Conservation (phyloP, 37 sponge, comb jelly and placozoan genomes). For the Mnemiopsis leidyi region DNA sequence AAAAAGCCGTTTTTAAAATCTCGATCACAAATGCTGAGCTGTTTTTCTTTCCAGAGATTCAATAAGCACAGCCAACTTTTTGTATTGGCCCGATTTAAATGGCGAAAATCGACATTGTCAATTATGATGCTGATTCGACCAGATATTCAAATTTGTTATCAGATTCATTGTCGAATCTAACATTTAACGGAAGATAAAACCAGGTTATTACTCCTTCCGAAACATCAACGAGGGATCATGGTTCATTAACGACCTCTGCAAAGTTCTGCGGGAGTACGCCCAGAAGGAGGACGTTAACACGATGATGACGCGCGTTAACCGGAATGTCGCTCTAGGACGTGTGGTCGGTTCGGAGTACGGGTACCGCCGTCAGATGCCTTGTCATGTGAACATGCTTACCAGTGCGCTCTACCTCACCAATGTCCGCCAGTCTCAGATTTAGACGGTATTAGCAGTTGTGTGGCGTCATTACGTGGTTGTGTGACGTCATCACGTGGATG, state of each 20-base stretch:
- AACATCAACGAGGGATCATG: constrained; percentile 39
- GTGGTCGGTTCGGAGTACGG: background rate
- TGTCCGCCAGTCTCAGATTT: background rate
- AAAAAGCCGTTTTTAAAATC: background rate
- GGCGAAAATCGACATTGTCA: too few relatives aligned
- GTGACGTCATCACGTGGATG: background rate
- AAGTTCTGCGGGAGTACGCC: background rate
- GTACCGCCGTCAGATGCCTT: constrained; percentile 12
- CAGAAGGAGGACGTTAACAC: constrained; percentile 38
- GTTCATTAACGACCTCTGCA: constrained; percentile 29
- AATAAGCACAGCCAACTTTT: too few relatives aligned
- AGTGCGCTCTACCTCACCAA: background rate
- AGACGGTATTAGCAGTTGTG: background rate
- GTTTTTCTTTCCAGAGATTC: too few relatives aligned
- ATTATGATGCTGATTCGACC: too few relatives aligned
- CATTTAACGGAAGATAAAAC: too few relatives aligned
- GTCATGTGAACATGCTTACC: constrained; percentile 47
- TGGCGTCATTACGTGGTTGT: background rate
- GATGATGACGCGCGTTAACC: constrained; percentile 48
- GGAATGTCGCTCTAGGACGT: constrained; percentile 6
- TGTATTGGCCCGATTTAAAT: too few relatives aligned
- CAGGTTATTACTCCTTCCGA: constrained; percentile 38
- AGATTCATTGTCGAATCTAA: too few relatives aligned
- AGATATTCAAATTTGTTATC: too few relatives aligned
- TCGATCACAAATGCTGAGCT: background rate